Evolutionary conservation across 2,888 invertebrate genomes (phyloP), one percentile per base, ranked within the genome.

Genomic region (Calliscelio sp.): DNA sequence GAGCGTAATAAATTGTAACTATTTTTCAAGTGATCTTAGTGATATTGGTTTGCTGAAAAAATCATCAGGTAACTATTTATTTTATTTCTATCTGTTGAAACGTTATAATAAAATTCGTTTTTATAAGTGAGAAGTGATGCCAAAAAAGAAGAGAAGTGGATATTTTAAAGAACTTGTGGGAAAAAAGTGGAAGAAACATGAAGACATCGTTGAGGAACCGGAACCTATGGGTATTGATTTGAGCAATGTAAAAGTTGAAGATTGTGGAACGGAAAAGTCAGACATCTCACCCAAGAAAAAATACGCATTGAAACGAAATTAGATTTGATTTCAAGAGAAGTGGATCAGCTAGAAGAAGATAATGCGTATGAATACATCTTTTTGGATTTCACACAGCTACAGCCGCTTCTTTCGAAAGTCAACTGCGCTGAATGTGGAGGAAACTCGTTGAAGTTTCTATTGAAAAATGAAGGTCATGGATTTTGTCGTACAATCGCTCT

Each of bases 401-500:
- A n/a, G 10, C 24, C 59, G 14, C 16, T 81, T 7, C 28, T 75
- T 4, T 20, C 18, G 4, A 68, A 81, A 16, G 51, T 68, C 3
- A 74, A 44, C 3, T 81, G 81, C 8, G 44, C 44, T 4, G 71
- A 78, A 8, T 82, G 77, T 61, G 49, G 35, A 18, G 63, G 55
- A 38, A 65, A 41, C 6, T 71, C 49, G 10, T 59, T 82, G 66
- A 57, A 71, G 16, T 65, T 65, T 66, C 3, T 4, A 14, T n/a
- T 82, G 16, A 44, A 20, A 16, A 20, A 82, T 57, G 35, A 71
- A 16, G 0, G 32, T 32, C 20, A 78, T 4, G 66, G 68, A 49
- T 77, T 77, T 79, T 41, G 11, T 22, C 73, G 18, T 25, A 57
- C 20, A 68, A 66, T 83, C 14, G n/a, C 3, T n/a, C 41, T 71